These are phyloP conservation scores for Rhea americana DNA, from an alignment of 2,113 vertebrate genomes.

Conservation along the genomic window DNA sequence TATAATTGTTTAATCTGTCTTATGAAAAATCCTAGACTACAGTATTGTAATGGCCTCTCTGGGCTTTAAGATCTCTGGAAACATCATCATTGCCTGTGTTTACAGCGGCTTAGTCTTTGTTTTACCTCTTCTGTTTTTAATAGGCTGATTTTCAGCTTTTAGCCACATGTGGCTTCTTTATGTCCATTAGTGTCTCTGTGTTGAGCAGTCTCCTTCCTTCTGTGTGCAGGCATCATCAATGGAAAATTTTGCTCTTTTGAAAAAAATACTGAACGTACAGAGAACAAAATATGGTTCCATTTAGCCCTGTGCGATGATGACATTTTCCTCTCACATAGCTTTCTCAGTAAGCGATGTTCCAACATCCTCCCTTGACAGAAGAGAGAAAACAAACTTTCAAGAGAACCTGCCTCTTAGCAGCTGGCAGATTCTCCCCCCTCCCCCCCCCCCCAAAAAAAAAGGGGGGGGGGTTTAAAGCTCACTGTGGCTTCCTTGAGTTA, in stretches of 20 bases:
- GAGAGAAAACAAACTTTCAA: slow-evolving; percentile 10
- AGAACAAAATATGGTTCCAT: slow-evolving; percentile 42
- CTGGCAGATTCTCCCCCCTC: neutral
- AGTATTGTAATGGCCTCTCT: neutral
- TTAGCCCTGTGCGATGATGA: slow-evolving; percentile 38
- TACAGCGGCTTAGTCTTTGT: neutral
- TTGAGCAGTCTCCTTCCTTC: slow-evolving; percentile 28
- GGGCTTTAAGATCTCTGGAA: neutral
- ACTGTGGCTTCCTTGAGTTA: neutral
- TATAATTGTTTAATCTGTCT: neutral
- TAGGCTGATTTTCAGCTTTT: slow-evolving; percentile 40
- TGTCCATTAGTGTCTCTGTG: neutral
- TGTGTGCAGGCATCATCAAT: slow-evolving; percentile 7
- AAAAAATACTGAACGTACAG: slow-evolving; percentile 35
- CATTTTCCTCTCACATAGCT: slow-evolving; percentile 36
- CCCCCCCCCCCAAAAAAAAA: too few relatives aligned
- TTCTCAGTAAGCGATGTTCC: slow-evolving; percentile 51
- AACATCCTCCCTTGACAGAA: slow-evolving; percentile 20
- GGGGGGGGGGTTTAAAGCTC: neutral
- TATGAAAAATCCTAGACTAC: neutral
- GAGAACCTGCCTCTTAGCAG: neutral
- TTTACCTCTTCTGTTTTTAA: neutral
- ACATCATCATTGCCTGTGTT: neutral
- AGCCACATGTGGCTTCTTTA: neutral
- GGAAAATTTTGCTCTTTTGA: slow-evolving; percentile 52